Conservation (phyloP, 2,113 vertebrate genomes). For the Megaptera novaeangliae region DNA sequence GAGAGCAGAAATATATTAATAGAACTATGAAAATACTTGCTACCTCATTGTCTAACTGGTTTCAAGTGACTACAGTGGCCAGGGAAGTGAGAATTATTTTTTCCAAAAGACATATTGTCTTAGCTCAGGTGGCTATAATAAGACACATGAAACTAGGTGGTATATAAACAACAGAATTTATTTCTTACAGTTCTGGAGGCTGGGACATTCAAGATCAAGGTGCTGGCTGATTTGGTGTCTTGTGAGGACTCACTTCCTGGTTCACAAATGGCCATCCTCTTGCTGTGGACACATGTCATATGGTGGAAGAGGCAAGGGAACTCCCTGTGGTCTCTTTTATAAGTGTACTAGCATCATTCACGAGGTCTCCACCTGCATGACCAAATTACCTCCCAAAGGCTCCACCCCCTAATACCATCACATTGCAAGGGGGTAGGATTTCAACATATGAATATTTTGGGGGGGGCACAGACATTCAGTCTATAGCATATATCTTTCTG, state of each 20-base stretch:
- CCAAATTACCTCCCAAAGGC: background rate
- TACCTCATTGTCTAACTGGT: background rate
- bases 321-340: background rate
- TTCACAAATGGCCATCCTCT: background rate
- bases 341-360: background rate
- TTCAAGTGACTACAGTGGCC: background rate
- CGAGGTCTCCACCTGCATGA: background rate
- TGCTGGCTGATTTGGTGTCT: background rate
- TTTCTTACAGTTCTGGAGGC: background rate
- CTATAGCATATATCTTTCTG: background rate
- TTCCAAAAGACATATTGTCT: background rate
- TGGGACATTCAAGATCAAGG: background rate
- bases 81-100: background rate
- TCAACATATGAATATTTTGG: background rate
- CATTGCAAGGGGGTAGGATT: background rate
- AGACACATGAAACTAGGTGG: background rate
- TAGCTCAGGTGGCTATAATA: background rate
- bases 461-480: background rate
- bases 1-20: constrained; percentile 6
- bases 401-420: background rate
- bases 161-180: background rate
- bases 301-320: background rate
- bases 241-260: background rate
- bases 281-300: background rate
- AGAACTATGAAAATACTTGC: background rate